Evolutionary conservation across 2,888 invertebrate genomes (phyloP), one percentile per base, ranked within the genome.

Genomic region (Silvanus unidentatus): DNA sequence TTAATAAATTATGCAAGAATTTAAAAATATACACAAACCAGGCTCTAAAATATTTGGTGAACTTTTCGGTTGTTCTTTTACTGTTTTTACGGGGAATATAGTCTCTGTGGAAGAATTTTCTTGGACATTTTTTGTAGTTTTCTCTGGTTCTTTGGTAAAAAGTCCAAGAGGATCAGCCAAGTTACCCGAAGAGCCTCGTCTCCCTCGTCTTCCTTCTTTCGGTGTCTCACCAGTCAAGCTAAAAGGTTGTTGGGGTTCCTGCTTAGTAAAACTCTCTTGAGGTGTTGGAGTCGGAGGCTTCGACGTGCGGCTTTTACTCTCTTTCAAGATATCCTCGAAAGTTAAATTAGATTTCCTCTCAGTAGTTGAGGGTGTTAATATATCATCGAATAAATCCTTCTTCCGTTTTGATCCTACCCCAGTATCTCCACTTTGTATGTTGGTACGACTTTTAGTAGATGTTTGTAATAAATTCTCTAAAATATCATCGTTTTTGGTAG

Each of bases 81-180:
- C n/a, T 32, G 32, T 32, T 32, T n/a, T 12, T 32, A 5, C 32
- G n/a, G 32, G 32, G 14, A 13, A 11, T 6, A 27, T 30, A 3
- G 22, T 39, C 12, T 39, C 28, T 16, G 39, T 28, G 10, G 37
- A 37, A 3, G 13, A 5, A 11, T 37, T 14, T 10, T 37, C 37
- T 15, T n/a, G n/a, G 13, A 11, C 4, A 5, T 2, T 11, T 42
- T 43, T 48, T 39, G 53, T 40, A 40, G 52, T 34, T 44, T 43
- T 28, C 13, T 45, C 40, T 22, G 37, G 14, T 15, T 49, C 53
- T 16, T 49, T 49, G 3, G 46, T 52, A 42, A 76, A 64, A 5
- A 73, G 70, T 14, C 79, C 79, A 44, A 80, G 66, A 49, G 79
- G 77, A 62, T 80, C 79, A 40, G 77, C 74, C 38, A 78, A 60